These are phyloP conservation scores for Drosophila nasuta DNA, from an alignment of 1,140 invertebrate species.

Conservation along the genomic window DNA sequence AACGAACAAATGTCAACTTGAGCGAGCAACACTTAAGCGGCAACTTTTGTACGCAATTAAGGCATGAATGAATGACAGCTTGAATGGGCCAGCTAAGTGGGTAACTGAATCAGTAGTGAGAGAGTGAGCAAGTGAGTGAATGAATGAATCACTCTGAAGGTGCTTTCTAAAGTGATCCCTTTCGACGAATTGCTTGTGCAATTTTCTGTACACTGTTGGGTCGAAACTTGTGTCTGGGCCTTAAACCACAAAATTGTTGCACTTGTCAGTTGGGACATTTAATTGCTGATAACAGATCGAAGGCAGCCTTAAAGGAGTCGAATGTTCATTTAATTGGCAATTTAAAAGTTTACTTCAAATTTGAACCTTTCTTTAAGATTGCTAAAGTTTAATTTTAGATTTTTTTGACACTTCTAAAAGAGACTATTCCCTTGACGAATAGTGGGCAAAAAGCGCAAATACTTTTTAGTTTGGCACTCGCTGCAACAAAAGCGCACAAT, in stretches of 20 bases:
- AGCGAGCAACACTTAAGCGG: conserved; percentile 66
- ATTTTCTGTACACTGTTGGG: conserved; percentile 34
- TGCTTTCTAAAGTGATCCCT: conserved; percentile 15
- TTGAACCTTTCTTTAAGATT: not conserved
- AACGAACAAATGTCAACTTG: conserved; percentile 82
- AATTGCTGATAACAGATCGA: conserved; percentile 22
- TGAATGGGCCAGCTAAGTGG: conserved; percentile 71
- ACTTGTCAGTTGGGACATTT: conserved; percentile 36
- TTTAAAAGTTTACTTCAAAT: not conserved
- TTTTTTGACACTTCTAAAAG: not conserved
- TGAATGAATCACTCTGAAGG: conserved; percentile 24
- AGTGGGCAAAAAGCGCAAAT: conserved; percentile 46
- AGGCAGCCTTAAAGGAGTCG: conserved; percentile 9
- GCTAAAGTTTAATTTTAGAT: not conserved
- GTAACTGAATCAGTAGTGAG: conserved; percentile 35
- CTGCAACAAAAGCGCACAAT: conserved; percentile 51
- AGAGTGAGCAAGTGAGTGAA: conserved; percentile 19
- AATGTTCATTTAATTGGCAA: conserved; percentile 16
- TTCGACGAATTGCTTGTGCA: conserved; percentile 33
- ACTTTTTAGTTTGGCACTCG: conserved; percentile 51
- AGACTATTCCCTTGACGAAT: not conserved
- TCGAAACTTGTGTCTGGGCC: conserved; percentile 27
- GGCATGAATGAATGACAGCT: conserved; percentile 75
- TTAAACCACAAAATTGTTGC: conserved; percentile 48
- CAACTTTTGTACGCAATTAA: conserved; percentile 81